Base-by-base conservation (phyloP, 35 echinoderm and acorn worm genomes). In the Stichopus chloronotus region DNA sequence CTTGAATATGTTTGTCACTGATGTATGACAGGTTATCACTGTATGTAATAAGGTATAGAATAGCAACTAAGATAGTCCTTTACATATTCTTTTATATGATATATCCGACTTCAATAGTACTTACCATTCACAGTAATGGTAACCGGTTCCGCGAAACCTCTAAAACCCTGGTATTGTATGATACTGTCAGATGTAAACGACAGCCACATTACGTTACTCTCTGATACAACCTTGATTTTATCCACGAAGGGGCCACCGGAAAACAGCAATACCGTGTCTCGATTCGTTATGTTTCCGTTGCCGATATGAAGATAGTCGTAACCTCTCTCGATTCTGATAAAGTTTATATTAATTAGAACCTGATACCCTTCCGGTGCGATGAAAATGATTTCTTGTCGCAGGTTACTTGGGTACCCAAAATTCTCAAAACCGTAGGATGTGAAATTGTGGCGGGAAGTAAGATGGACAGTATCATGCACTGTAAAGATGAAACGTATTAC, bases 141-240 rank as follows among this genome's bases (percentile, higher is more conserved):
- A 74, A 74, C 69, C 69, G 69, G 69, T 74, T 74, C 69, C 7
- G 69, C 69, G 69, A 74, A 74, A 74, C 69, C 69, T 74, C 69
- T 74, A 21, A 74, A 74, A 19, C 69, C 69, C 78, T 55, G 53
- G 78, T 81, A 52, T 30, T 9, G 25, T 9, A 81, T 22, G 25
- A 55, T 53, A 0, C 0, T 12, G 9, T 81, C 78, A 19, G 78
- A 52, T 8, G 25, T 52, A 22, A 81, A 81, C 11, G 25, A 52
- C 23, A 81, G 52, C 78, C 78, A 81, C 78, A 81, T 52, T 10
- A 7, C 5, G 52, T 55, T 81, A 9, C 25, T 19, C 52, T 52
- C 25, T 9, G 78, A 81, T 55, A 81, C 4, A 8, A 81, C 53
- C 13, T 81, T 81, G 25, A 81, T 81, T 81, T 81, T 24, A 81